These are phyloP conservation scores for Philopedon plagiatum DNA, from an alignment of 2,888 invertebrate species.

Conservation along the genomic window DNA sequence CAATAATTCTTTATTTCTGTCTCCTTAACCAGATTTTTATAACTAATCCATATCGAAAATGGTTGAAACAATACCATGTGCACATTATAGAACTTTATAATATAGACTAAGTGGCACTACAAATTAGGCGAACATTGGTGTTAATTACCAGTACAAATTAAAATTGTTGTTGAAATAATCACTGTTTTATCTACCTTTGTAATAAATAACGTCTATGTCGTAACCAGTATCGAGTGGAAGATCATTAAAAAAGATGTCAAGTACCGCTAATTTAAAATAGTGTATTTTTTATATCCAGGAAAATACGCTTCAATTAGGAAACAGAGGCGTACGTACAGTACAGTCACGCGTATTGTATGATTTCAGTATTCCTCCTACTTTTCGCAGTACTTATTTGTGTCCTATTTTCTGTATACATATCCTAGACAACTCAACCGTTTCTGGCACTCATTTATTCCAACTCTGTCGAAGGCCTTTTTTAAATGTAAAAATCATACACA, in stretches of 20 bases:
- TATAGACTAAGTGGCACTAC: conserved; percentile 15
- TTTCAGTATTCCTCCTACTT: too few species aligned
- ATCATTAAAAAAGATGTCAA: neutral
- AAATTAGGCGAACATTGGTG: conserved; percentile 19
- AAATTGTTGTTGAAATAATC: conserved; percentile 17
- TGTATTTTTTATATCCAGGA: too few species aligned
- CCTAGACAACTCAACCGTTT: too few species aligned
- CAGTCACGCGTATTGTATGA: too few species aligned
- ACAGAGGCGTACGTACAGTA: neutral
- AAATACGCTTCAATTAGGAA: neutral
- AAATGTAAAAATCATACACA: too few species aligned
- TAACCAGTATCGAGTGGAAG: neutral
- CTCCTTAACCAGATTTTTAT: neutral
- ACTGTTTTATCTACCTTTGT: conserved; percentile 25
- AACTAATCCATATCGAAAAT: neutral
- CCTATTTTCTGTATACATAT: too few species aligned
- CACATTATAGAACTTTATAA: neutral
- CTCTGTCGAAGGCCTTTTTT: too few species aligned
- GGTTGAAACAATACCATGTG: neutral
- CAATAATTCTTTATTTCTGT: too few species aligned
- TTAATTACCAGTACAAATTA: conserved; percentile 32
- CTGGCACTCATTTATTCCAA: too few species aligned
- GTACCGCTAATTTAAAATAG: neutral
- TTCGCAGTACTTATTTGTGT: too few species aligned
- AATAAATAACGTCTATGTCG: neutral